Evolutionary conservation across 2,797 vertebrate species (phyloP).

Genomic region (Poecilia wingei): DNA sequence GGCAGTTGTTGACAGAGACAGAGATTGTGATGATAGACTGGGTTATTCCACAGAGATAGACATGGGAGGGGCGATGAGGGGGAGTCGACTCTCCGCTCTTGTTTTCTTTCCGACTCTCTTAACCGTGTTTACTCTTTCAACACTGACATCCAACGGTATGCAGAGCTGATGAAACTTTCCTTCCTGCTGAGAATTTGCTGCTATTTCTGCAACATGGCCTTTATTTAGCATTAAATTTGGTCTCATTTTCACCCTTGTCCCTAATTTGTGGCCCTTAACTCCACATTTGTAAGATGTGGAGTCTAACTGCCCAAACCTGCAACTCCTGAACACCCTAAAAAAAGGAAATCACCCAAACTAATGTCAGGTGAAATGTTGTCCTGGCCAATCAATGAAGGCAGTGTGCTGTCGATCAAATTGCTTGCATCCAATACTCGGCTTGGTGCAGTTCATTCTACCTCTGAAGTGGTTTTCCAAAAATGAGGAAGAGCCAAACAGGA

Average conservation of each 20-base stretch:
- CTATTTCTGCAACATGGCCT: conserved; percentile 25
- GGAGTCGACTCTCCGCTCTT: conserved; percentile 57
- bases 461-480: no score
- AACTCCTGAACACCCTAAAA: no score
- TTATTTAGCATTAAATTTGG: conserved; percentile 13
- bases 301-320: not conserved
- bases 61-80: conserved; percentile 60
- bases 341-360: no score
- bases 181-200: conserved; percentile 43
- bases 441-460: no score
- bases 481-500: no score
- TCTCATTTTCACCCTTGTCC: not conserved
- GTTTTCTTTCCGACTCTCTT: conserved; percentile 75
- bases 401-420: no score
- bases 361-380: no score
- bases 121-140: conserved; percentile 78
- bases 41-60: conserved; percentile 71
- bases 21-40: conserved; percentile 74
- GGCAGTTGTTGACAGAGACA: conserved; percentile 80
- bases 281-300: not conserved
- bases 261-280: not conserved
- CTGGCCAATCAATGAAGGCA: no score
- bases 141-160: conserved; percentile 63
- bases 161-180: conserved; percentile 63
- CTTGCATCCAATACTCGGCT: no score